Percentiles rank a stretch among this genome's conserved stretches.
These are phyloP conservation scores for Rhopalosiphum nymphaeae DNA, from an alignment of 2,888 invertebrate species.

Conservation along the genomic window DNA sequence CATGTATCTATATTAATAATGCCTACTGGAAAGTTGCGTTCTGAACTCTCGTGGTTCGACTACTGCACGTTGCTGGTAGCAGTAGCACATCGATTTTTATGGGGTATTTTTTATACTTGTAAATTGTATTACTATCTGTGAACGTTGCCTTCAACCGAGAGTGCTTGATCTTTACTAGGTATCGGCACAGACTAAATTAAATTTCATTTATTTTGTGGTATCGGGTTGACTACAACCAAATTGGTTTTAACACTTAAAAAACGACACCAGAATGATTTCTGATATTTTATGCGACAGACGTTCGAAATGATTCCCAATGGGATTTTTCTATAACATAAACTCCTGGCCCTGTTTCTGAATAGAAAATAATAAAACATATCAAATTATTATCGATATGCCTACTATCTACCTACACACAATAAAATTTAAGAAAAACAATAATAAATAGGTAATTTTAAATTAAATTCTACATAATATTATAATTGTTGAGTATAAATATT, in stretches of 20 bases:
- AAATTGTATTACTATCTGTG: neutral
- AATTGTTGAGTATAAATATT: neutral
- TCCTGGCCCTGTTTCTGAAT: neutral
- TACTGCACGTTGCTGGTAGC: neutral
- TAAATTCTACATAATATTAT: neutral
- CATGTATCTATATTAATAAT: neutral
- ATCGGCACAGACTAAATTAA: too few species aligned
- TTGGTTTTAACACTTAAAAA: neutral
- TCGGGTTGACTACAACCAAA: neutral
- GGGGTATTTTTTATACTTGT: neutral
- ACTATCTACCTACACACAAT: neutral
- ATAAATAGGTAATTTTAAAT: neutral
- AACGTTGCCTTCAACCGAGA: too few species aligned
- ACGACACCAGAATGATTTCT: neutral
- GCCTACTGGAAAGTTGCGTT: neutral
- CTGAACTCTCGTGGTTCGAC: neutral
- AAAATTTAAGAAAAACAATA: neutral
- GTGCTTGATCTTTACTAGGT: neutral
- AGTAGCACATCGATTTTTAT: neutral
- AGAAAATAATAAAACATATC: neutral
- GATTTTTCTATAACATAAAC: neutral
- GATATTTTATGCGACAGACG: neutral
- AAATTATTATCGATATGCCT: neutral
- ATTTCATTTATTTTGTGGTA: too few species aligned
- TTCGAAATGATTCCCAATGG: neutral